Base-by-base conservation (phyloP, 92 coral and sea anemone genomes). In the Bergia sp. region DNA sequence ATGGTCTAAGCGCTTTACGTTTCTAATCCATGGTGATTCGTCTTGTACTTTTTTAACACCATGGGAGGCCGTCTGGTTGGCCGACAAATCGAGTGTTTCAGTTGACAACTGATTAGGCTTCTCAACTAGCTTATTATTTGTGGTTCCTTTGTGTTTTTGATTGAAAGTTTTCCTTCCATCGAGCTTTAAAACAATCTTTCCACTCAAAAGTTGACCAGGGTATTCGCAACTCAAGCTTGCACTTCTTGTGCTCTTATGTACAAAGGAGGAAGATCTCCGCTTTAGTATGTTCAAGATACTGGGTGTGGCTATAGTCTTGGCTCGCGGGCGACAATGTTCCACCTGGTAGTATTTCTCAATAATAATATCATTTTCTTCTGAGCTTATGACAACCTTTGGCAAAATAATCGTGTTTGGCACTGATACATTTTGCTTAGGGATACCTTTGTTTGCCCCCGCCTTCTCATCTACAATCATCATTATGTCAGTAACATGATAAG, bases 381-480 rank as follows among this genome's bases (percentile, higher is more conserved):
- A 44, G 79, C 66, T 71, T 42, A 84, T 37, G 41, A 71, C 79
- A 84, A 84, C 77, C 16, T 84, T 50, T 43, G 87, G 87, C 20
- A 84, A 38, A 37, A 69, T 15, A 5, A 47, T 16, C 5, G 65
- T 5, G 38, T 71, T 45, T 47, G 74, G 55, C 21, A 15, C 53
- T 41, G 61, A 36, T 69, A n/a, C 7, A 38, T 13, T 5, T 16
- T 39, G 42, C 77, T 73, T 73, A 20, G n/a, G 8, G 77, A 36
- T 36, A n/a, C 20, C 77, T 10, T 38, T 12, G 77, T 38, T 37
- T 73, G n/a, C 42, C 20, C 65, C 78, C 7, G 21, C 58, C 3
- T 50, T 71, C 36, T 36, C 20, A 36, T 47, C 42, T 47, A 37
- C 64, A 29, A 67, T 16, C 64, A 29, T 71, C 79, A 49, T 72